Base-by-base conservation (phyloP, 2,888 invertebrate species). In the Lepidochrysops patricia region DNA sequence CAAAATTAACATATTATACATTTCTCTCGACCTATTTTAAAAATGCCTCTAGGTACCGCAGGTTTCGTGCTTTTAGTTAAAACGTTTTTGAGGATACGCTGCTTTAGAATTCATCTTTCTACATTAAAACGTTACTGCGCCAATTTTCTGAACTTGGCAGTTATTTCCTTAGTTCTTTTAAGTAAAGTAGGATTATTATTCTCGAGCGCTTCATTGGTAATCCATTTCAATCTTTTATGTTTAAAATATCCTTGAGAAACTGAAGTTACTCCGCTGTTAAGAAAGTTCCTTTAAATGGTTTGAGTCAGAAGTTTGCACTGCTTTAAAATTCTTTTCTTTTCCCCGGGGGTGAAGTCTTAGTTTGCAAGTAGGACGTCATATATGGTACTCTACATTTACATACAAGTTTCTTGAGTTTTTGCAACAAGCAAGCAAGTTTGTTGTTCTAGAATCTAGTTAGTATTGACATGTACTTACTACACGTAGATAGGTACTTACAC, bases 271-370 rank as follows among this genome's bases (percentile, higher is more conserved):
- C 1, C 27, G 26, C 50, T 50, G n/a, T 12, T 50, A 50, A 13
- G 50, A 50, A 50, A 61, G 62, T 58, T 63, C 60, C 57, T 63
- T 62, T 60, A 65, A 64, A 63, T 57, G 62, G 60, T 63, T 62
- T 23, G 61, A 61, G 57, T 32, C 32, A 43, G 32, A 58, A 52
- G 50, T 65, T 61, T 59, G 48, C 60, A 66, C 50, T 62, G 57
- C 63, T 62, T 63, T 59, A 62, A 63, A 62, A 63, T 62, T 62
- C 63, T 66, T 64, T 60, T 52, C 62, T 58, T 49, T 26, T 58
- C 35, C 50, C 23, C 35, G 19, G 52, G 26, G 59, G 58, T 25
- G 26, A 37, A 62, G 43, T 60, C 34, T 56, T 61, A 58, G 62
- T 63, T 48, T 60, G 2, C 54, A 62, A 62, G 29, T 61, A 35